Conservation (phyloP, 2,113 vertebrate species). For the Edolisoma coerulescens region DNA sequence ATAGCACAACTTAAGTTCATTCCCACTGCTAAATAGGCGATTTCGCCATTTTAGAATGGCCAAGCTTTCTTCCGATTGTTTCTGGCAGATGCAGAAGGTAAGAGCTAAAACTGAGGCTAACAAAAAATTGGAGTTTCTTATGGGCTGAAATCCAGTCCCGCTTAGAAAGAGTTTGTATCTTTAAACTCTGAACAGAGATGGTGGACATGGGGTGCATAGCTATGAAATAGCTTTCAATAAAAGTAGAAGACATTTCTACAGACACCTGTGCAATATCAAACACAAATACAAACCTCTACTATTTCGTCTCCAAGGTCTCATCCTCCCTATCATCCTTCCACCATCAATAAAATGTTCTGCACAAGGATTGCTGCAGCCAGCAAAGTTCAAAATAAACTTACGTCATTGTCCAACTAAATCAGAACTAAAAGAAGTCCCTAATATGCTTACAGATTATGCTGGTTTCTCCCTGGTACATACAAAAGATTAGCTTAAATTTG, state of each 20-base stretch:
- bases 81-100: not conserved
- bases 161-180: not conserved
- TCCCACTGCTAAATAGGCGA: not conserved
- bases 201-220: not conserved
- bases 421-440: not conserved
- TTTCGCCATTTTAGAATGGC: not conserved
- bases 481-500: not conserved
- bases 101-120: not conserved
- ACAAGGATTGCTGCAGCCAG: not conserved
- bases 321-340: not conserved
- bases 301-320: not conserved
- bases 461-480: not conserved
- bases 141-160: not conserved
- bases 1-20: not conserved
- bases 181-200: not conserved
- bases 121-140: not conserved
- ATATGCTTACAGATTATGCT: not conserved
- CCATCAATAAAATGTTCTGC: not conserved
- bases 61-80: not conserved
- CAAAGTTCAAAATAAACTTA: not conserved
- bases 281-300: not conserved
- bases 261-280: not conserved
- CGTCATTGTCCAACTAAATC: not conserved
- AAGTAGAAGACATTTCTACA: not conserved
- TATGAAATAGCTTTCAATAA: not conserved